Evolutionary conservation across 2,113 vertebrate species (phyloP), one percentile per base, ranked within the genome.

Genomic region (Rhynchomys soricoides): DNA sequence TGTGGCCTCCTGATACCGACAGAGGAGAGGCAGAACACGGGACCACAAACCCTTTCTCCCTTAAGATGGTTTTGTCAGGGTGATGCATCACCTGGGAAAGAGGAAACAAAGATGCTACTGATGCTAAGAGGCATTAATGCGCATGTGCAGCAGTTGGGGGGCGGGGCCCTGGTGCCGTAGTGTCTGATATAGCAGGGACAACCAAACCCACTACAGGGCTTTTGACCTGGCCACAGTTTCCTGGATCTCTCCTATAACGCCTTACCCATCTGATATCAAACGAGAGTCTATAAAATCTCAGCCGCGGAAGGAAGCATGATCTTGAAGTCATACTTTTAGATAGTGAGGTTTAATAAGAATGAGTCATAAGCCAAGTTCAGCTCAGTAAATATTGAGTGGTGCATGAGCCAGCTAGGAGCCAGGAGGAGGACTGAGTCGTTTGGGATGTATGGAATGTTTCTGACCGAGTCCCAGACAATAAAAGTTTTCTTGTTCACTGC

Each of bases 271-370:
- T 50, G 66, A 16, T 55, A 26, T 52, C 66, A 10, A 26, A n/a
- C 16, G 40, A 48, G 71, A 88, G 77, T 73, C 16, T 73, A 34
- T 91, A 91, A 95, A 93, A 86, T n/a, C n/a, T 17, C 52, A 26
- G 29, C 55, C 24, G 4, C 2, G 59, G 48, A 77, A 45, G n/a
- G 55, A 93, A 78, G 17, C 11, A 1, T 21, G 77, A 78, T 37
- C 1, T 1, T 79, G 85, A 92, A 83, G 74, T 91, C 87, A 88
- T 17, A 79, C 50, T 95, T 93, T 93, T 90, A 71, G 85, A 81
- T 55, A 26, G 3, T 75, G 24, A 75, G 9, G 9, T 64, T 74
- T 86, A 73, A 70, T 31, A 43, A 64, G 22, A 55, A 37, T 90
- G 88, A 88, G 55, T 93, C 95, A 90, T 26, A 78, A 24, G n/a